Percentiles rank a stretch among this genome's conserved stretches.
These are phyloP conservation scores for Montipora capitata DNA, from an alignment of 92 coral and sea anemone species.

Conservation along the genomic window DNA sequence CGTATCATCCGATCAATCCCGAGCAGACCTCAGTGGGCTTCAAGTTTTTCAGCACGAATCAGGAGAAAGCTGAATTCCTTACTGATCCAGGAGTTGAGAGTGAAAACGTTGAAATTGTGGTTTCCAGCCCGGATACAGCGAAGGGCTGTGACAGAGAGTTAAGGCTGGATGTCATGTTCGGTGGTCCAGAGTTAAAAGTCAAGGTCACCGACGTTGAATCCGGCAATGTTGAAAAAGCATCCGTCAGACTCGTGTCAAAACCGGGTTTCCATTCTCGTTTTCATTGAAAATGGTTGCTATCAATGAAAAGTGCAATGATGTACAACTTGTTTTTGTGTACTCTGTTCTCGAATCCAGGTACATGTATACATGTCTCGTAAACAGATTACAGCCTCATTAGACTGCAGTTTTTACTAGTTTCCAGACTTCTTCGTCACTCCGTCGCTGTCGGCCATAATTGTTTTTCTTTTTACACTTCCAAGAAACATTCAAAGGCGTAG, in stretches of 20 bases:
- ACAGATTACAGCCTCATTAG: fast-evolving
- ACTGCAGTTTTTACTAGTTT: too few relatives aligned
- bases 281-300: neutral
- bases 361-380: too few relatives aligned
- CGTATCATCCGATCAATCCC: neutral
- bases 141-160: conserved; percentile 38
- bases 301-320: too few relatives aligned
- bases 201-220: conserved; percentile 43
- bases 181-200: conserved; percentile 49
- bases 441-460: too few relatives aligned
- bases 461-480: too few relatives aligned
- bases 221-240: conserved; percentile 13
- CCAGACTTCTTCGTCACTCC: too few relatives aligned
- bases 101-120: conserved; percentile 25
- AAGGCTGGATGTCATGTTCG: conserved; percentile 32
- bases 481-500: fast-evolving
- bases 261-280: conserved; percentile 27
- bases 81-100: conserved; percentile 31
- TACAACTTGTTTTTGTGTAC: too few relatives aligned
- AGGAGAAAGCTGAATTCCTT: conserved; percentile 2
- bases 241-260: conserved; percentile 26
- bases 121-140: conserved; percentile 41
- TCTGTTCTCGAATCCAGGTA: too few relatives aligned
- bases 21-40: neutral
- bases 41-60: neutral